These are phyloP conservation scores for Esox masquinongy DNA, from an alignment of 2,797 vertebrate genomes.

Conservation along the genomic window DNA sequence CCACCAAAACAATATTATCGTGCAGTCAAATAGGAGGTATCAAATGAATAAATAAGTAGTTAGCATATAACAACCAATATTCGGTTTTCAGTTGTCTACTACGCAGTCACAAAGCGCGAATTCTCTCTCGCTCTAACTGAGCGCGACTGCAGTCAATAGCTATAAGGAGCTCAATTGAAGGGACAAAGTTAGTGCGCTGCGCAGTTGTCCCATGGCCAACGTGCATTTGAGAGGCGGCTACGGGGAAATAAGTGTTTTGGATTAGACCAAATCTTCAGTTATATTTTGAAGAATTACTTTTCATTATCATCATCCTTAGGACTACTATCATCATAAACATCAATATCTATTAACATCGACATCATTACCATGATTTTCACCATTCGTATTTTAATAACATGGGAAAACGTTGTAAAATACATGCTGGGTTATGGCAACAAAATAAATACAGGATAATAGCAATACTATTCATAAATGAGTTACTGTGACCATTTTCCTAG, in stretches of 20 bases:
- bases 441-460: not conserved
- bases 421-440: not conserved
- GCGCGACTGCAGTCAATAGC: conserved; percentile 5
- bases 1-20: conserved; percentile 10
- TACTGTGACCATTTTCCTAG: not conserved
- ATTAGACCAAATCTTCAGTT: not conserved
- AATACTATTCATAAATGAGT: not conserved
- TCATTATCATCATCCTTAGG: not conserved
- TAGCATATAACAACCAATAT: not conserved
- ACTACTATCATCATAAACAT: not conserved
- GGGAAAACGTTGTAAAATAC: not conserved
- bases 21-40: not conserved
- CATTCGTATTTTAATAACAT: not conserved
- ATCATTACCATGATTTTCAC: not conserved
- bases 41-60: not conserved
- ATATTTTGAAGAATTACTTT: not conserved
- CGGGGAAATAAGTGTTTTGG: not conserved
- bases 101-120: not conserved
- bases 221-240: not conserved
- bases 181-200: conserved; percentile 17
- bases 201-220: conserved; percentile 6
- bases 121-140: conserved; percentile 11
- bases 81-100: not conserved
- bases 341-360: not conserved
- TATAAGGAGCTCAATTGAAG: conserved; percentile 4